phyloP scores from a whole-genome alignment of 2,113 vertebrate genomes.

The Tretioscincus oriximinensis region DNA sequence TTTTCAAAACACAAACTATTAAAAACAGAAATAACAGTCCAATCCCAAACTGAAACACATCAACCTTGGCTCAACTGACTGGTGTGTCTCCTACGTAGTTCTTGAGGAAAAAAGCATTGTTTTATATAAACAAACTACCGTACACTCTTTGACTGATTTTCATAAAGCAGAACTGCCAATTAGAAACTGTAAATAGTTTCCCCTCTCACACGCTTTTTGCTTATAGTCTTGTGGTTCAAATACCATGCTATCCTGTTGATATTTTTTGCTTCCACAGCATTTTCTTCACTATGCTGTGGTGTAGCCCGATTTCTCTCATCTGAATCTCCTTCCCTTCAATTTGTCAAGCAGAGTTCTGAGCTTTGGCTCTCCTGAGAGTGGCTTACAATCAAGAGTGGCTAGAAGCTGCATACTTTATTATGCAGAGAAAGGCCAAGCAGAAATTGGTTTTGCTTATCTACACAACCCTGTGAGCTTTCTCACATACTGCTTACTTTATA shows the following conservation, averaged over 20 bases:
- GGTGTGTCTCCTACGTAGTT: too few relatives aligned
- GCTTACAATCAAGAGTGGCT: not conserved
- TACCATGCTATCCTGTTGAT: not conserved
- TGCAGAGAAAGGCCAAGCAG: conserved; percentile 4
- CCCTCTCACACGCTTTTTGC: too few relatives aligned
- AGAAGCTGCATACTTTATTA: conserved; percentile 1
- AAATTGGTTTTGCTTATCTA: conserved; percentile 20
- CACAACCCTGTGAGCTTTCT: not conserved
- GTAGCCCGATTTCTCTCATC: not conserved
- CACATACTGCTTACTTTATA: not conserved
- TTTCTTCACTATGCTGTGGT: not conserved
- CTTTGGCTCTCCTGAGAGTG: not conserved
- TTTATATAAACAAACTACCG: not conserved
- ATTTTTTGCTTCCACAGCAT: not conserved
- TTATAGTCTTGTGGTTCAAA: not conserved
- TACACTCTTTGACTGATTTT: not conserved
- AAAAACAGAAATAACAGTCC: too few relatives aligned
- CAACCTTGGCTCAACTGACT: too few relatives aligned
- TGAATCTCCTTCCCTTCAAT: not conserved
- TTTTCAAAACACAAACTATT: too few relatives aligned
- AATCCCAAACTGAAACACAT: too few relatives aligned
- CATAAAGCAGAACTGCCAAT: too few relatives aligned
- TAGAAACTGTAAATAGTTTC: too few relatives aligned
- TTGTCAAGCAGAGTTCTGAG: not conserved
- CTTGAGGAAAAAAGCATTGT: too few relatives aligned